Conservation (phyloP, 2,113 vertebrate species). For the Casuarius casuarius region DNA sequence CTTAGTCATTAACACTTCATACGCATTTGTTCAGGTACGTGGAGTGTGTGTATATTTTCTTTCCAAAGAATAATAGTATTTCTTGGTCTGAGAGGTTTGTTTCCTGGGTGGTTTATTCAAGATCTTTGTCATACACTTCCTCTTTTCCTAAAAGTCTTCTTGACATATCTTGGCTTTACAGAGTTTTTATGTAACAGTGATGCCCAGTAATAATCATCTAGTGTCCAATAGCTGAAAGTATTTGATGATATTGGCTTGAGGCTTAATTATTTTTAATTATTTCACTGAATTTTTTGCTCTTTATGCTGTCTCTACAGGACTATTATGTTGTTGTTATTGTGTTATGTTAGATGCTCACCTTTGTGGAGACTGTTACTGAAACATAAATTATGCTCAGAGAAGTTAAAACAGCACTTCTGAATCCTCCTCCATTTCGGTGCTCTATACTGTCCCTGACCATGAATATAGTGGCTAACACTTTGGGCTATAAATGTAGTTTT, state of each 20-base stretch:
- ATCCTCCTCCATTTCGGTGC: neutral
- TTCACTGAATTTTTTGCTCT: neutral
- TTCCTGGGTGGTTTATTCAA: conserved; percentile 20
- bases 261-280: neutral
- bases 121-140: conserved; percentile 21
- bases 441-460: neutral
- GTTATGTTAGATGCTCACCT: neutral
- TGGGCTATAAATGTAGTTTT: rapidly evolving
- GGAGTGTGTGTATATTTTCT: neutral
- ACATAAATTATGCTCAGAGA: neutral
- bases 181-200: neutral
- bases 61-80: neutral
- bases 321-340: too few relatives aligned
- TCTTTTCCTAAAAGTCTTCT: neutral
- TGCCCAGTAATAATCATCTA: neutral
- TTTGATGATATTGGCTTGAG: neutral
- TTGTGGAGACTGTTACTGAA: rapidly evolving
- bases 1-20: conserved; percentile 7
- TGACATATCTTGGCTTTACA: neutral
- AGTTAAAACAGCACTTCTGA: rapidly evolving
- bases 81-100: conserved; percentile 9
- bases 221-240: neutral
- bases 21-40: conserved; percentile 9
- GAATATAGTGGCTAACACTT: neutral
- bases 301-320: neutral